These are phyloP conservation scores for Bombyx mandarina DNA, from an alignment of 1,140 invertebrate genomes.

Conservation along the genomic window DNA sequence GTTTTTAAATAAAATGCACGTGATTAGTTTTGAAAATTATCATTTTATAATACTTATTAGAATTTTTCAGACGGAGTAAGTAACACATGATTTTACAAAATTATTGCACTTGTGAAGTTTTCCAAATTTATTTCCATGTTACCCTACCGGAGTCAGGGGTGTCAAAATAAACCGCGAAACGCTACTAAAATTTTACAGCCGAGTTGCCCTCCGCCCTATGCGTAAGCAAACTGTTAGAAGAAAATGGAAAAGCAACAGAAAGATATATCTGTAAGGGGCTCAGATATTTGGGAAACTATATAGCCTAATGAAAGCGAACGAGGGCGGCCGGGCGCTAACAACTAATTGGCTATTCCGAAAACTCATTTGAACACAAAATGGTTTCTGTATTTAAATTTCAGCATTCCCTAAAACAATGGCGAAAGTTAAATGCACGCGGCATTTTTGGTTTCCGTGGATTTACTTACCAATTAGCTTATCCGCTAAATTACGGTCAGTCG, in stretches of 20 bases:
- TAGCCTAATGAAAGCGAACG: constrained; percentile 68
- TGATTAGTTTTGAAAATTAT: too few species aligned
- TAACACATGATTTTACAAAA: too few species aligned
- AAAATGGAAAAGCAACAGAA: constrained; percentile 55
- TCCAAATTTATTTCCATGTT: too few species aligned
- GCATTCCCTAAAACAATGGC: constrained; percentile 62
- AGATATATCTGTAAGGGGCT: constrained; percentile 60
- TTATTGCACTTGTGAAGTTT: too few species aligned
- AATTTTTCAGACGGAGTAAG: too few species aligned
- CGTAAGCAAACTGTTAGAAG: constrained; percentile 42
- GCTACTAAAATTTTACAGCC: constrained; percentile 56
- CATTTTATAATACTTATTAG: too few species aligned
- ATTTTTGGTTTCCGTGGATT: constrained; percentile 43
- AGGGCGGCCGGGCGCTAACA: constrained; percentile 67
- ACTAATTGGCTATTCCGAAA: constrained; percentile 70
- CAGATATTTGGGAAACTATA: constrained; percentile 68
- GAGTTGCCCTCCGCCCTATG: constrained; percentile 34
- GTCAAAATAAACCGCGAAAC: constrained; percentile 36
- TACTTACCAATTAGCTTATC: constrained; percentile 19
- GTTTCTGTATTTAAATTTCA: constrained; percentile 70
- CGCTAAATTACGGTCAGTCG: constrained; percentile 3
- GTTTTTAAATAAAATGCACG: too few species aligned
- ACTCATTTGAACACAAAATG: constrained; percentile 71
- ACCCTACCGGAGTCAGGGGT: constrained; percentile 1
- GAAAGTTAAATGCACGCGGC: constrained; percentile 59